phyloP scores from a whole-genome alignment of 2,888 invertebrate species.

The Lochmaea crataegi region DNA sequence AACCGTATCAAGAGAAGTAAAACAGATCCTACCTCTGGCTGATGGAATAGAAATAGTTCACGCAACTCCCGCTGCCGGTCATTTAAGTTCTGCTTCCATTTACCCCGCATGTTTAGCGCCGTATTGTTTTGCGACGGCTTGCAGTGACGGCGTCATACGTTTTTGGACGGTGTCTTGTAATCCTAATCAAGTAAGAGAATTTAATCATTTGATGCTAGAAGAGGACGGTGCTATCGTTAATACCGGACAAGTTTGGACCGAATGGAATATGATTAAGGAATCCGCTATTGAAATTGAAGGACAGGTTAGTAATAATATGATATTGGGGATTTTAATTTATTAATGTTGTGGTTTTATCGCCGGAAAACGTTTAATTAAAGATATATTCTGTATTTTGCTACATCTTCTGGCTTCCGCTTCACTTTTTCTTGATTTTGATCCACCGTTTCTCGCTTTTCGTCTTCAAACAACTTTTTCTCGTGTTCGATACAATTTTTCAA shows the following conservation, averaged over 20 bases:
- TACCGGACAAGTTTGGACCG: slow-evolving; percentile 62
- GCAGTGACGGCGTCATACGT: slow-evolving; percentile 90
- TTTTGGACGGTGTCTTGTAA: slow-evolving; percentile 77
- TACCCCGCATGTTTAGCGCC: slow-evolving; percentile 99
- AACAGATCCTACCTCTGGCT: slow-evolving; percentile 87
- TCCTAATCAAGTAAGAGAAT: slow-evolving; percentile 53
- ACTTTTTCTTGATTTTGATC: too few species aligned
- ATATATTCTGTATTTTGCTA: too few species aligned
- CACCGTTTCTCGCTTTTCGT: too few species aligned
- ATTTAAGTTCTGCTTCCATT: slow-evolving; percentile 96
- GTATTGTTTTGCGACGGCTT: slow-evolving; percentile 95
- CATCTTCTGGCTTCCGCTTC: too few species aligned
- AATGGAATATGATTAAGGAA: slow-evolving; percentile 68
- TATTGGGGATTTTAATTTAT: too few species aligned
- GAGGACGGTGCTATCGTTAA: slow-evolving; percentile 61
- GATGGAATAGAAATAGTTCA: slow-evolving; percentile 93
- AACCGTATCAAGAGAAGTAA: slow-evolving; percentile 91
- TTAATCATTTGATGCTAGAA: slow-evolving; percentile 58
- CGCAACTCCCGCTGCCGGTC: slow-evolving; percentile 95
- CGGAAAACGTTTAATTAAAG: too few species aligned
- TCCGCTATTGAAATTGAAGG: slow-evolving; percentile 75
- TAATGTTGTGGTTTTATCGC: too few species aligned
- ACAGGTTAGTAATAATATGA: slow-evolving; percentile 63
- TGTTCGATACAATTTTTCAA: too few species aligned
- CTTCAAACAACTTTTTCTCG: too few species aligned